Base-by-base conservation (phyloP, 2,888 invertebrate genomes). In the Drosophila nr. perissopoda region DNA sequence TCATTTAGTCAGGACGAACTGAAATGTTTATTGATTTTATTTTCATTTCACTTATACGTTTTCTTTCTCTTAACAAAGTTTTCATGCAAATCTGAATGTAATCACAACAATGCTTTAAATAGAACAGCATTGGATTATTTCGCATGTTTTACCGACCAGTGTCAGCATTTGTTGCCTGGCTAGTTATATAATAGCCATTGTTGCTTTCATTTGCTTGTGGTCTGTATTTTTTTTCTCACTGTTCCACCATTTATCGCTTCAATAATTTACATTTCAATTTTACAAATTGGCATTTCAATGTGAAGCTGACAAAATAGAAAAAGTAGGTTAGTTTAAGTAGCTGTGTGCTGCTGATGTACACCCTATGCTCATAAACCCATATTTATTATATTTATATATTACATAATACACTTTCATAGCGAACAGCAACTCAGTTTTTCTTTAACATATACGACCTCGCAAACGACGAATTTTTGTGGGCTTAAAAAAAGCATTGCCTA, bases 241-340 rank as follows among this genome's bases (percentile, higher is more conserved):
- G n/a, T 27, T 66, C 51, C 38, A 63, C 57, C 77, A 65, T 46
- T 79, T 71, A 49, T 72, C 64, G 77, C 74, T 66, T 88, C 77
- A 88, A 88, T 83, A 75, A 84, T 83, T 85, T 78, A 78, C 71
- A 79, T 81, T 83, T 88, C 70, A 70, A 76, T 81, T 88, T 78
- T 59, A 21, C 54, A 73, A 82, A 86, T 74, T 81, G 81, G 72
- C 78, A 66, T 77, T 80, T 80, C 65, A 75, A 71, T 79, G 70
- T 53, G 42, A 40, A 74, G 70, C 56, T 59, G 62, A 25, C 46
- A 54, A 46, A 27, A 49, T 51, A 36, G 21, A 52, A 21, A 29
- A 53, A 7, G 16, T 33, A 2, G 6, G 2, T 8, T 7, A n/a
- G n/a, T 25, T 7, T n/a, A 11, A 4, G 10, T 25, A 13, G 31